Percentiles rank a stretch among this genome's conserved stretches.
Evolutionary conservation across 35 echinoderm and acorn worm genomes (phyloP).

Genomic region (Amphiura filiformis): DNA sequence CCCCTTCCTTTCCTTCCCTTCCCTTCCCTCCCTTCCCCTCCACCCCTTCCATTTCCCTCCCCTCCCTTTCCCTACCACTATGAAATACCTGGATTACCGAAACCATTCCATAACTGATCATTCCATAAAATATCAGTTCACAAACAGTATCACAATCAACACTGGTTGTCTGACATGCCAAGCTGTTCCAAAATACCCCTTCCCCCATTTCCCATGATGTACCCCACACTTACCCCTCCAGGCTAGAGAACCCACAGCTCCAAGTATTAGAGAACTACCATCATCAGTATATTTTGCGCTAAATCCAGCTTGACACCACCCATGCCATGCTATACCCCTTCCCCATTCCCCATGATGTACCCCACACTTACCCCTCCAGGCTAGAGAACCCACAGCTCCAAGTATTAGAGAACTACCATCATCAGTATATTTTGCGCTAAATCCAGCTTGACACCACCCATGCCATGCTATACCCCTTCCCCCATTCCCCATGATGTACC

Average conservation of each 20-base stretch:
- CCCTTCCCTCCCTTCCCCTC: too few relatives aligned
- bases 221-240: constrained; percentile 73
- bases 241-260: constrained; percentile 88
- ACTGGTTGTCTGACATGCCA: neutral
- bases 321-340: constrained; percentile 93
- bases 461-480: constrained; percentile 93
- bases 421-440: constrained; percentile 76
- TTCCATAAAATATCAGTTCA: neutral
- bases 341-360: too few relatives aligned
- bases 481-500: too few relatives aligned
- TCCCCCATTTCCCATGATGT: too few relatives aligned
- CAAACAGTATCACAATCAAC: neutral
- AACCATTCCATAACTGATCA: too few relatives aligned
- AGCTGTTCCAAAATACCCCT: too few relatives aligned
- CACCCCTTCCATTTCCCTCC: too few relatives aligned
- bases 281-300: constrained; percentile 76
- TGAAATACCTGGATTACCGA: too few relatives aligned
- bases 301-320: constrained; percentile 98
- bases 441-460: constrained; percentile 99
- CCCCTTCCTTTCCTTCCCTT: too few relatives aligned
- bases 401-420: constrained; percentile 73
- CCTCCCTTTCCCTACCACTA: too few relatives aligned
- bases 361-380: constrained; percentile 79
- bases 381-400: constrained; percentile 88
- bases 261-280: constrained; percentile 70